Percentiles rank a stretch among this genome's conserved stretches.
These are phyloP conservation scores for Zoanthus sansibaricus DNA, from an alignment of 92 coral and sea anemone genomes.

Conservation along the genomic window DNA sequence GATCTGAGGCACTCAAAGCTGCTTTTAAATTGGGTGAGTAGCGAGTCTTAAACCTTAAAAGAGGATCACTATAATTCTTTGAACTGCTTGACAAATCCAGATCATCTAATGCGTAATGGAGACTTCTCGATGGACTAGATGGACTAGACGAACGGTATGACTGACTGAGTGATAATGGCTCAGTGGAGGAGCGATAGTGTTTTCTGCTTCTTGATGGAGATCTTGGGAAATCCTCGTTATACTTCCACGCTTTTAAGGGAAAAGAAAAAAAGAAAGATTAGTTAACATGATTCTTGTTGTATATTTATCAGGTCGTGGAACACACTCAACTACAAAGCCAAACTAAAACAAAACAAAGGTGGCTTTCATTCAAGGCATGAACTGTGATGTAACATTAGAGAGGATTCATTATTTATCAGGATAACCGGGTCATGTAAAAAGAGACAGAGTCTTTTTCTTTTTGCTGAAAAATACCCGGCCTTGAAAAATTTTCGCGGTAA, in stretches of 20 bases:
- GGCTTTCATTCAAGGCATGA: too few relatives aligned
- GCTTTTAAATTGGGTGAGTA: constrained; percentile 95
- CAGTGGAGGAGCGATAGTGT: constrained; percentile 93
- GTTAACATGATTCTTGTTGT: neutral
- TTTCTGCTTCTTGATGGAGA: constrained; percentile 64
- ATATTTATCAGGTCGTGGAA: too few relatives aligned
- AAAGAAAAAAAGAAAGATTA: neutral
- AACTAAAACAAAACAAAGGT: too few relatives aligned
- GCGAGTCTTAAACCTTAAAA: constrained; percentile 86
- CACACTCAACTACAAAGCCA: too few relatives aligned
- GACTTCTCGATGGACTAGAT: constrained; percentile 91
- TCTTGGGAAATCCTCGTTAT: constrained; percentile 92
- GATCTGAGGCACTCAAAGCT: constrained; percentile 94
- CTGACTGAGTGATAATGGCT: constrained; percentile 75
- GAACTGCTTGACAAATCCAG: constrained; percentile 72
- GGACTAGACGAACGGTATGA: constrained; percentile 94
- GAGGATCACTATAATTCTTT: constrained; percentile 87
- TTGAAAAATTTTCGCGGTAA: too few relatives aligned
- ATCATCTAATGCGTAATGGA: constrained; percentile 92
- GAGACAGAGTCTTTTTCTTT: too few relatives aligned
- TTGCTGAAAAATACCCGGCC: too few relatives aligned
- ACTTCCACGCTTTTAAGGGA: constrained; percentile 86
- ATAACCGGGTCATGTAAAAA: too few relatives aligned
- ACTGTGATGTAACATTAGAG: neutral
- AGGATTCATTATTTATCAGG: too few relatives aligned